These are phyloP conservation scores for Virgularia gustaviana DNA, from an alignment of 92 coral and sea anemone species.

Conservation along the genomic window DNA sequence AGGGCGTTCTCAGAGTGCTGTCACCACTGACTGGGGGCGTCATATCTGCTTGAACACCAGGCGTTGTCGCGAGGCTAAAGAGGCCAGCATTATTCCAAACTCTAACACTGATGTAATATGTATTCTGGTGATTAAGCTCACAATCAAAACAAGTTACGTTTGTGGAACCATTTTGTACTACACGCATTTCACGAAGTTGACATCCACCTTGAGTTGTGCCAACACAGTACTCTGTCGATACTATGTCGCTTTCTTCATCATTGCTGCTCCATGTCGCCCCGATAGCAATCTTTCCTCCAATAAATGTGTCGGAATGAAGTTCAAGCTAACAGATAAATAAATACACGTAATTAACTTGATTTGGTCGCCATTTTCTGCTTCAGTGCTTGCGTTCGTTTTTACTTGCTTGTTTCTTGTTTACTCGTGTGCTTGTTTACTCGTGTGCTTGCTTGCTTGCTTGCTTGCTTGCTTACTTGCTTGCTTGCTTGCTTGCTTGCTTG, in stretches of 20 bases:
- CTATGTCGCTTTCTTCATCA: constrained; percentile 71
- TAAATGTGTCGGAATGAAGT: too few relatives aligned
- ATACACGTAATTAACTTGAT: too few relatives aligned
- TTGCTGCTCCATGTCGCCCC: constrained; percentile 66
- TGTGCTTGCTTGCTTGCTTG: too few relatives aligned
- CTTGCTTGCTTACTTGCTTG: too few relatives aligned
- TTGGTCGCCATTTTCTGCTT: too few relatives aligned
- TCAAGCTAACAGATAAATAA: too few relatives aligned
- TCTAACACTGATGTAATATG: constrained; percentile 69
- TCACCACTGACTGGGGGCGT: constrained; percentile 66
- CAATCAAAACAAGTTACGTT: constrained; percentile 68
- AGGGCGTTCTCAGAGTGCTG: constrained; percentile 36
- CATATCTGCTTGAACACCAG: constrained; percentile 56
- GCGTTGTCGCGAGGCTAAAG: constrained; percentile 52
- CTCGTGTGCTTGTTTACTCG: too few relatives aligned
- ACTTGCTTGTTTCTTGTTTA: too few relatives aligned
- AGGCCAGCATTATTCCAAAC: constrained; percentile 82
- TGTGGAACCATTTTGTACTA: constrained; percentile 48
- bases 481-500: too few relatives aligned
- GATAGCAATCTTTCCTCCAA: constrained; percentile 52
- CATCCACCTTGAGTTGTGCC: constrained; percentile 72
- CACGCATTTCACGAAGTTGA: constrained; percentile 65
- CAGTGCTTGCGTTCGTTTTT: too few relatives aligned
- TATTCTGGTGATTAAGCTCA: constrained; percentile 50
- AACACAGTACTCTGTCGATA: constrained; percentile 73